phyloP scores from a whole-genome alignment of 2,888 invertebrate species.

The Metellina segmentata region DNA sequence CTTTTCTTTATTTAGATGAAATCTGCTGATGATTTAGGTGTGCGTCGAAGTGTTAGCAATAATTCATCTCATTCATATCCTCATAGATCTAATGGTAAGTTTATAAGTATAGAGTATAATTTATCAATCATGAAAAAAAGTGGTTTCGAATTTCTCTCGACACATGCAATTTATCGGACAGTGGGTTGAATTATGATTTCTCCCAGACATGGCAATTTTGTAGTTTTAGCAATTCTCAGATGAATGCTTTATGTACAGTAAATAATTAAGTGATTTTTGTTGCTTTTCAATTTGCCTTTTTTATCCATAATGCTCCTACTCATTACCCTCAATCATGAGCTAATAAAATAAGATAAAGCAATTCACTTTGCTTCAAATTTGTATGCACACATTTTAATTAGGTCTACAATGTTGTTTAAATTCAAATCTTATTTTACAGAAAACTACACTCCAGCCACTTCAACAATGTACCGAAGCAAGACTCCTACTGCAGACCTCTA shows the following conservation, averaged over 20 bases:
- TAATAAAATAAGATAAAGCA: neutral
- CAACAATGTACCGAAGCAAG: conserved; percentile 86
- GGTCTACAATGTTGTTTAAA: neutral
- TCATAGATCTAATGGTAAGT: conserved; percentile 58
- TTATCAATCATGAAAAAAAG: neutral
- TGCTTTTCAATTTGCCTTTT: no score
- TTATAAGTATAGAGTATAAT: neutral
- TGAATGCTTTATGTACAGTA: no score
- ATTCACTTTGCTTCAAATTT: neutral
- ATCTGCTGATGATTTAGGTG: conserved; percentile 71
- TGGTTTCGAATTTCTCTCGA: neutral
- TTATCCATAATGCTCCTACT: neutral
- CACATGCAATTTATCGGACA: neutral
- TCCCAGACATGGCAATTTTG: no score
- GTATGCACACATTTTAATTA: neutral
- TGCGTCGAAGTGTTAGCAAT: conserved; percentile 68
- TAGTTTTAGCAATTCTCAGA: no score
- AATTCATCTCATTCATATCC: conserved; percentile 72
- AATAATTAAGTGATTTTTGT: no score
- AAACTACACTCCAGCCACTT: conserved; percentile 32
- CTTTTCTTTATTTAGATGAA: conserved; percentile 53
- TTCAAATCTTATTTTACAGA: conserved; percentile 10
- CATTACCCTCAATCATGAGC: neutral
- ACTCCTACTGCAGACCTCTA: conserved; percentile 96
- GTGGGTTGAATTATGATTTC: no score